phyloP scores from a whole-genome alignment of 2,113 vertebrate genomes.

The Setophaga petechia region DNA sequence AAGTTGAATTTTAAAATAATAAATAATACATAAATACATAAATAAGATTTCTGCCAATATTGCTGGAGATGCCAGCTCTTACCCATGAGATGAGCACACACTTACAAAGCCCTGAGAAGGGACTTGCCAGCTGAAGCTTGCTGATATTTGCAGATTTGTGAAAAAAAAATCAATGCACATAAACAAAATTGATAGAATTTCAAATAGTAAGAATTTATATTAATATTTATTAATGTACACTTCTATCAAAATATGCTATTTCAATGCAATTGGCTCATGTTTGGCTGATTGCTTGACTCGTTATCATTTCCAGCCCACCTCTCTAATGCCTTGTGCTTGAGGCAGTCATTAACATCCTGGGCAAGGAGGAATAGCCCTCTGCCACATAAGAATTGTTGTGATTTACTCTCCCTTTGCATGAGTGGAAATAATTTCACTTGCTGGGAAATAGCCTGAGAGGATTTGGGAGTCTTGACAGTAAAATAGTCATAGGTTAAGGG shows the following conservation, averaged over 20 bases:
- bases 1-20: neutral
- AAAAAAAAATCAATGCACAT: neutral
- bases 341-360: conserved; percentile 22
- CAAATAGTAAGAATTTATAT: neutral
- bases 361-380: neutral
- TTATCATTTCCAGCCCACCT: conserved; percentile 16
- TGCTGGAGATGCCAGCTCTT: neutral
- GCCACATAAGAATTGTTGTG: neutral
- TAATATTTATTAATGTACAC: neutral
- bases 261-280: neutral
- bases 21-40: neutral
- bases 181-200: neutral
- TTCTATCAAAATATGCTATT: conserved; percentile 12
- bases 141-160: neutral
- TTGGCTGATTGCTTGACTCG: neutral
- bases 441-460: neutral
- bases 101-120: rapidly evolving
- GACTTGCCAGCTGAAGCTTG: neutral
- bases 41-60: neutral
- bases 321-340: neutral
- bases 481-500: neutral
- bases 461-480: neutral
- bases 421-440: neutral
- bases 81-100: neutral
- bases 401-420: conserved; percentile 2